phyloP scores from a whole-genome alignment of 37 sponge, comb jelly and placozoan species.

The Eunapius fragilis region DNA sequence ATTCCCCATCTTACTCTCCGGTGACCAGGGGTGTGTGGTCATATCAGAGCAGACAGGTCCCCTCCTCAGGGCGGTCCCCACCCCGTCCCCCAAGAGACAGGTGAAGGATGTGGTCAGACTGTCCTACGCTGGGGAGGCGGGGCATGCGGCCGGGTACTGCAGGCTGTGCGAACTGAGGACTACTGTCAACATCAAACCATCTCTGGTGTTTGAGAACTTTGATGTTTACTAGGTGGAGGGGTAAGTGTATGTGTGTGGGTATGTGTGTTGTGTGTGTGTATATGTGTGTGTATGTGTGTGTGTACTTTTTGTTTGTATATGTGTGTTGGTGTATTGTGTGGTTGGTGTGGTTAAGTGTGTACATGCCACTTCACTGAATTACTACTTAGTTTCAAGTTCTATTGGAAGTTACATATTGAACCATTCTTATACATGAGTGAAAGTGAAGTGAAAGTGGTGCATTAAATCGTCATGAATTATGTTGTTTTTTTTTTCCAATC shows the following conservation, averaged over 20 bases:
- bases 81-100: constrained; percentile 6
- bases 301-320: too few relatives aligned
- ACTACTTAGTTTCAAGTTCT: too few relatives aligned
- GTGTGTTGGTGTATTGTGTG: background rate
- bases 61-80: constrained; percentile 1
- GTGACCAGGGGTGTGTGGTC: background rate
- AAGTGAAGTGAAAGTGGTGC: too few relatives aligned
- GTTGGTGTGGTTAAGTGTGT: too few relatives aligned
- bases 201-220: constrained; percentile 57
- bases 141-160: constrained; percentile 48
- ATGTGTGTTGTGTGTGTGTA: too few relatives aligned
- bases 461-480: too few relatives aligned
- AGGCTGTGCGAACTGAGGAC: constrained; percentile 15
- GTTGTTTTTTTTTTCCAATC: too few relatives aligned
- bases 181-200: constrained; percentile 26
- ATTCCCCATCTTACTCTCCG: too few relatives aligned
- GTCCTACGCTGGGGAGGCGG: constrained; percentile 60
- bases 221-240: constrained; percentile 11
- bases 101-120: constrained; percentile 13
- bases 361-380: too few relatives aligned
- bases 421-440: too few relatives aligned
- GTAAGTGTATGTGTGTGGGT: constrained; percentile 32
- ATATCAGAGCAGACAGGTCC: constrained; percentile 21
- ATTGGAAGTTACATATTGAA: too few relatives aligned
- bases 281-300: too few relatives aligned